Evolutionary conservation across 2,113 vertebrate genomes (phyloP).

Genomic region (Lophochroa leadbeateri): DNA sequence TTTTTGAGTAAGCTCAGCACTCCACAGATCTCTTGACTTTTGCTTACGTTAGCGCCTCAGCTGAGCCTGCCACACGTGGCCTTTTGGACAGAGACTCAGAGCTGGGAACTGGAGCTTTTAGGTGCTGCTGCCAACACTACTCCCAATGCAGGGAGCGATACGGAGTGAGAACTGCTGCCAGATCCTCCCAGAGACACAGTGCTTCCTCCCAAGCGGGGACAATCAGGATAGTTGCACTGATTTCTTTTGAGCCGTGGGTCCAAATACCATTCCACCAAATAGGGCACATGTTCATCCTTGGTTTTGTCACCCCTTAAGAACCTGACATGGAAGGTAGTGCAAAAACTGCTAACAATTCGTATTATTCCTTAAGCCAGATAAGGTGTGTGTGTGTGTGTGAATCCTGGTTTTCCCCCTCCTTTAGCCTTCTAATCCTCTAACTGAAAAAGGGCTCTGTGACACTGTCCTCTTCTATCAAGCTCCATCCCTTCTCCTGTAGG

Average conservation of each 20-base stretch:
- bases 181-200: neutral
- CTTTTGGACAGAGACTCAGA: neutral
- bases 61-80: neutral
- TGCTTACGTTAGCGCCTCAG: neutral
- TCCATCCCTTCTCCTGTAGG: neutral
- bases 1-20: neutral
- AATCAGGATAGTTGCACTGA: fast-evolving
- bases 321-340: neutral
- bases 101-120: neutral
- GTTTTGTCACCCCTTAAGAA: neutral
- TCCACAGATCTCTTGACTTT: neutral
- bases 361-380: neutral
- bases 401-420: neutral
- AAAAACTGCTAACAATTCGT: neutral
- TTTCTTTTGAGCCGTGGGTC: neutral
- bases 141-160: neutral
- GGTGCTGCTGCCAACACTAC: neutral
- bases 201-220: fast-evolving
- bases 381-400: neutral
- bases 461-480: fast-evolving
- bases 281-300: neutral
- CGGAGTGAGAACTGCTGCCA: neutral
- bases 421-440: neutral
- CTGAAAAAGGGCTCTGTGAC: neutral
- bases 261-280: neutral